Evolutionary conservation across 2,888 invertebrate species (phyloP), one percentile per base, ranked within the genome.

Genomic region (Stenodera caucasica): DNA sequence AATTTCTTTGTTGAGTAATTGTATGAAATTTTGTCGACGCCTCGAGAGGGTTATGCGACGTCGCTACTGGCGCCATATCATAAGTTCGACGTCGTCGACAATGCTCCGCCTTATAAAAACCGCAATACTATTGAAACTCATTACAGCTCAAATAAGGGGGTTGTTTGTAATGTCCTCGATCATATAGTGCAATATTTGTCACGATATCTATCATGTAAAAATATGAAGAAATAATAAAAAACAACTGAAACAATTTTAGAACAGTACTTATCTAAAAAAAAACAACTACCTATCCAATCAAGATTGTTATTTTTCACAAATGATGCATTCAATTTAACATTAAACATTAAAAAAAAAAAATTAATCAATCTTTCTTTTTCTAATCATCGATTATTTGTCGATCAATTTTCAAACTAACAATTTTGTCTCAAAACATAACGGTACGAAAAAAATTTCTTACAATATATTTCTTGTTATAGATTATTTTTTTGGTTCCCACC

Each of bases 401-500:
- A 30, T n/a, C 14, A 30, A 30, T 51, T 30, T 51, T 30, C 30
- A 11, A 3, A 15, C 4, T 12, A 18, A 35, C 5, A 55, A 26
- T 40, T n/a, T 40, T 21, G 45, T 37, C 29, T 21, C 4, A 5
- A 26, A 26, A 3, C 3, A 3, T 26, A 45, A 45, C 45, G 45
- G 45, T 45, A 35, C 14, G 14, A 35, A 35, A 35, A 35, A 35
- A 8, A 15, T 49, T 23, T 15, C 18, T 53, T 23, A 12, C 29
- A 40, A 57, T 53, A 62, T 58, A 60, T 65, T 61, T 57, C 53
- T 57, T 32, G 15, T 45, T 45, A 54, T 54, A 55, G 57, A 55
- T 26, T 26, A 26, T 26, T 40, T 45, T 45, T 21, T 12, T 45
- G 45, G 58, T 66, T 68, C 68, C 65, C 69, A 67, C 66, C 69